A percentile compares a stretch with the other conserved stretches of the same genome.
These are phyloP conservation scores for Dipodomys merriami DNA, from an alignment of 2,113 vertebrate species.

Conservation along the genomic window DNA sequence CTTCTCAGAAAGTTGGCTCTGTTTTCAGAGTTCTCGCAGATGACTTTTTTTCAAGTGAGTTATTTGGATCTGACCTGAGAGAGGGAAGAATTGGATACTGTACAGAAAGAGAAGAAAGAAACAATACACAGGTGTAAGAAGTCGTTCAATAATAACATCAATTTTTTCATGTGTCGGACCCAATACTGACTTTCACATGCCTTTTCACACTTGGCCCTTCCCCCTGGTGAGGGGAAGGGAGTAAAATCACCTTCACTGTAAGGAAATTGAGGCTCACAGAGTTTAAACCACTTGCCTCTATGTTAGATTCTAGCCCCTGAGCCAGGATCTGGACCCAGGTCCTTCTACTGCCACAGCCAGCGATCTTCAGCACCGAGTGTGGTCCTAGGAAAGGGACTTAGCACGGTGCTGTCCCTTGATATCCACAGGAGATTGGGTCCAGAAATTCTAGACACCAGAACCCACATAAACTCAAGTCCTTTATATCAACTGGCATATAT, in stretches of 20 bases:
- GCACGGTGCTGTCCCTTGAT: not conserved
- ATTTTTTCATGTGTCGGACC: not conserved
- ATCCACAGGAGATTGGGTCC: not conserved
- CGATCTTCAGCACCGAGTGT: not conserved
- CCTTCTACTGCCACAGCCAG: not conserved
- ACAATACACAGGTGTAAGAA: not conserved
- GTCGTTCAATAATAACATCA: not conserved
- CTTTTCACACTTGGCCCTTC: not conserved
- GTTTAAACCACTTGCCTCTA: not conserved
- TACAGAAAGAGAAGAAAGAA: not conserved
- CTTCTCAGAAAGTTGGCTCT: constrained; percentile 51
- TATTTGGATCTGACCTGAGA: constrained; percentile 3
- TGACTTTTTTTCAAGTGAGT: not conserved
- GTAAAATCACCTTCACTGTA: not conserved
- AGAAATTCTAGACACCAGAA: not conserved
- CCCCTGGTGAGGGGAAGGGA: not conserved
- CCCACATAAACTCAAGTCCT: not conserved
- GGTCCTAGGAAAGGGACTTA: not conserved
- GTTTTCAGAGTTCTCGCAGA: not conserved
- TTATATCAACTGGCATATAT: not conserved
- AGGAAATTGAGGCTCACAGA: constrained; percentile 4
- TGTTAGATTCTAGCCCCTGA: not conserved
- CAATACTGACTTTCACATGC: not conserved
- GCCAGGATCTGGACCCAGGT: not conserved
- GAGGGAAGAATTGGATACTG: constrained; percentile 64